phyloP scores from a whole-genome alignment of 2,113 vertebrate genomes.

The Zosterops lateralis region DNA sequence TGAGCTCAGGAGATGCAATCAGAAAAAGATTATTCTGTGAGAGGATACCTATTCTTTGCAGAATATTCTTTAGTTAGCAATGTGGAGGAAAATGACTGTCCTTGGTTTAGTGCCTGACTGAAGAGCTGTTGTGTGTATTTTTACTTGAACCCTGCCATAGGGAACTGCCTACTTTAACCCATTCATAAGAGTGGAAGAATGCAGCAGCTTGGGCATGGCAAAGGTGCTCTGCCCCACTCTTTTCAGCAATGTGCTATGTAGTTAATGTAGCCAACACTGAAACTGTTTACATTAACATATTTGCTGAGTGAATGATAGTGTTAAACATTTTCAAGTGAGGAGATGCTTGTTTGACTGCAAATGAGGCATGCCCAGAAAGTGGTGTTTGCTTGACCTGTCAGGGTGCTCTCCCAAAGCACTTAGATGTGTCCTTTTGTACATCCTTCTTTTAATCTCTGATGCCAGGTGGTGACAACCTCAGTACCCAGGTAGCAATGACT shows the following conservation, averaged over 20 bases:
- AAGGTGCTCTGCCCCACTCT: background rate
- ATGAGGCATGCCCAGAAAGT: background rate
- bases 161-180: background rate
- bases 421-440: background rate
- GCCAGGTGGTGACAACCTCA: background rate
- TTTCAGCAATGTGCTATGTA: background rate
- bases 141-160: background rate
- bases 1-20: constrained; percentile 14
- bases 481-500: background rate
- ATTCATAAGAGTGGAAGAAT: fast-evolving
- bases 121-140: background rate
- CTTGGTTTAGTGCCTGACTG: background rate
- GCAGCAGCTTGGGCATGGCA: background rate
- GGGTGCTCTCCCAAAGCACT: background rate
- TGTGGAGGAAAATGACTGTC: background rate
- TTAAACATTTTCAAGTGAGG: background rate
- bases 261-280: background rate
- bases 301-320: background rate
- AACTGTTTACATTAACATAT: background rate
- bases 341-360: background rate
- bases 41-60: background rate
- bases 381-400: background rate
- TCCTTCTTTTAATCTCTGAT: background rate
- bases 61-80: background rate
- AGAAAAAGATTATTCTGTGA: background rate